phyloP scores from a whole-genome alignment of 2,888 invertebrate species.

The Lepidochitona cinerea region DNA sequence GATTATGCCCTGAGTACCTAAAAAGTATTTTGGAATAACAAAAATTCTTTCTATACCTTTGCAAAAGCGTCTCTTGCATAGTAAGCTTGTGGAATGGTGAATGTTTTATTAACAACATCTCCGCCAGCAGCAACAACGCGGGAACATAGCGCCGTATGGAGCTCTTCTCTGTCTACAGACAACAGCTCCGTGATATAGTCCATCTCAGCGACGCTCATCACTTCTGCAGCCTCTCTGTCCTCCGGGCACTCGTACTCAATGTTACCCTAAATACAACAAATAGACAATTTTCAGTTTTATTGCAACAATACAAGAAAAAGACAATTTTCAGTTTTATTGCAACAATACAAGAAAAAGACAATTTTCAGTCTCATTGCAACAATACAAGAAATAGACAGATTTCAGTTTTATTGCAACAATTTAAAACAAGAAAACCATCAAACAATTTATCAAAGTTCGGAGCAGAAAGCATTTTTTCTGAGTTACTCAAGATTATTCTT shows the following conservation, averaged over 20 bases:
- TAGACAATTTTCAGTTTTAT: too few species aligned
- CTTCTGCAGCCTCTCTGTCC: constrained; percentile 67
- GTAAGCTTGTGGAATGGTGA: constrained; percentile 86
- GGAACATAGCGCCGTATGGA: constrained; percentile 84
- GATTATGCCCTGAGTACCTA: background rate
- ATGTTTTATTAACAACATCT: constrained; percentile 91
- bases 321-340: too few species aligned
- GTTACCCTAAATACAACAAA: constrained; percentile 79
- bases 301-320: too few species aligned
- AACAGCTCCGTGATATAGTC: constrained; percentile 76
- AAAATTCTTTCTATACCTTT: constrained; percentile 75
- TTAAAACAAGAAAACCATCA: too few species aligned
- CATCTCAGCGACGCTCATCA: constrained; percentile 74
- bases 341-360: too few species aligned
- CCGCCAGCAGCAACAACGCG: constrained; percentile 94
- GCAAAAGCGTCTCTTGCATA: constrained; percentile 93
- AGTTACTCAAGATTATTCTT: too few species aligned
- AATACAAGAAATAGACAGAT: too few species aligned
- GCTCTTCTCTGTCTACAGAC: constrained; percentile 78
- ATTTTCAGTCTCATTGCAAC: too few species aligned
- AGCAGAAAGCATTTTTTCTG: too few species aligned
- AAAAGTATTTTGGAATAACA: background rate
- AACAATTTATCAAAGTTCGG: too few species aligned
- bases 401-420: too few species aligned
- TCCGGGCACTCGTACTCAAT: constrained; percentile 75